Evolutionary conservation across 2,888 invertebrate genomes (phyloP).

Genomic region (Hetaerina titia): DNA sequence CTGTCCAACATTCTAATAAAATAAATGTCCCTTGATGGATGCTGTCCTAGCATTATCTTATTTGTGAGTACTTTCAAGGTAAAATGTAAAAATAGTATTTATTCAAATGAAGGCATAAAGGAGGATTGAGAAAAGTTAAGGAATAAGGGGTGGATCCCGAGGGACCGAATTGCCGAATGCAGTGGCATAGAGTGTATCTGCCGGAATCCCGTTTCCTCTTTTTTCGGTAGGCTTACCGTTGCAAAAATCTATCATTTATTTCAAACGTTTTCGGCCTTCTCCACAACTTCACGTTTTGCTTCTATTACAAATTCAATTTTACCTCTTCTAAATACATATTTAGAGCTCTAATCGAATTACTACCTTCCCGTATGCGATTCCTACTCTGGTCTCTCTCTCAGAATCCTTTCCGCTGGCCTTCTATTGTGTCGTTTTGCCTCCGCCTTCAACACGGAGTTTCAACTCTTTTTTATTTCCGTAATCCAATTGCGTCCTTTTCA

Average conservation of each 20-base stretch:
- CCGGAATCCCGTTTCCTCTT: background rate
- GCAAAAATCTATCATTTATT: background rate
- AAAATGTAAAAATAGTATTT: too few species aligned
- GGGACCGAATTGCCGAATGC: background rate
- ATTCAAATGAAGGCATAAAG: too few species aligned
- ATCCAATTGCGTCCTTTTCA: background rate
- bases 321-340: background rate
- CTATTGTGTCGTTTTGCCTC: background rate
- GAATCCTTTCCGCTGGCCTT: too few species aligned
- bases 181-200: background rate
- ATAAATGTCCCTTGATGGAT: too few species aligned
- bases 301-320: background rate
- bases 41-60: too few species aligned
- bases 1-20: too few species aligned
- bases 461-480: background rate
- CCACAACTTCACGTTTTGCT: background rate
- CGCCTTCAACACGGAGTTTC: background rate
- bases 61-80: too few species aligned
- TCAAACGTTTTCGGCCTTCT: background rate
- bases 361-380: background rate
- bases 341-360: background rate
- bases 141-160: too few species aligned
- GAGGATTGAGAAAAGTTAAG: too few species aligned
- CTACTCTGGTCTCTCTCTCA: background rate
- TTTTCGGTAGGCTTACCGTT: background rate